Conservation (phyloP, 2,113 vertebrate species). For the Bostrychus sinensis region DNA sequence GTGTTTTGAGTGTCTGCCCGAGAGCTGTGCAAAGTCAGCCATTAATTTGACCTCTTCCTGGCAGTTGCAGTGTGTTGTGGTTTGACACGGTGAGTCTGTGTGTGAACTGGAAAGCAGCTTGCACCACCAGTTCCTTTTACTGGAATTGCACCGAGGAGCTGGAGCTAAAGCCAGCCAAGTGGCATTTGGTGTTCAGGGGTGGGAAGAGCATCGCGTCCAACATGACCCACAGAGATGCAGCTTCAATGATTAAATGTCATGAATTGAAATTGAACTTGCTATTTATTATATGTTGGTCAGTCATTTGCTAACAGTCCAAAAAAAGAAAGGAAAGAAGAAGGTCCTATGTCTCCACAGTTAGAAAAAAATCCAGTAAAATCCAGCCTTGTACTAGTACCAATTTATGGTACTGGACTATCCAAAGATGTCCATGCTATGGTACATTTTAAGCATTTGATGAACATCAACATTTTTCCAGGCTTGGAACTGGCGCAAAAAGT, state of each 20-base stretch:
- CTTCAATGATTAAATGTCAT: neutral
- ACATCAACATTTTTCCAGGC: too few relatives aligned
- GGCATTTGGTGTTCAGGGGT: constrained; percentile 46
- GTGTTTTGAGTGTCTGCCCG: constrained; percentile 55
- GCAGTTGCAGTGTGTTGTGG: constrained; percentile 64
- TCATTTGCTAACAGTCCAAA: too few relatives aligned
- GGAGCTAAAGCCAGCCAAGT: constrained; percentile 34
- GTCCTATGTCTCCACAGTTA: too few relatives aligned
- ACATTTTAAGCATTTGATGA: too few relatives aligned
- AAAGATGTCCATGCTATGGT: too few relatives aligned
- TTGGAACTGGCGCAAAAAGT: too few relatives aligned
- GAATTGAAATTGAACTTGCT: constrained; percentile 3
- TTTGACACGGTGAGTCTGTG: constrained; percentile 58
- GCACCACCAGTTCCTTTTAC: constrained; percentile 61
- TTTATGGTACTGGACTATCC: too few relatives aligned
- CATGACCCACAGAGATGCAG: constrained; percentile 15
- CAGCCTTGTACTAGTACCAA: too few relatives aligned
- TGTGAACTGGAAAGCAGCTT: constrained; percentile 57
- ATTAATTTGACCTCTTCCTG: constrained; percentile 77
- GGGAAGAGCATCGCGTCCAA: constrained; percentile 41
- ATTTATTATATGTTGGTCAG: neutral
- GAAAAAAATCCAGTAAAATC: too few relatives aligned
- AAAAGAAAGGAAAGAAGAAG: too few relatives aligned
- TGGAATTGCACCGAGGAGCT: constrained; percentile 57
- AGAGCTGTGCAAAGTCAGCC: constrained; percentile 71